Evolutionary conservation across 2,113 vertebrate species (phyloP).

Genomic region (Fukomys damarensis): DNA sequence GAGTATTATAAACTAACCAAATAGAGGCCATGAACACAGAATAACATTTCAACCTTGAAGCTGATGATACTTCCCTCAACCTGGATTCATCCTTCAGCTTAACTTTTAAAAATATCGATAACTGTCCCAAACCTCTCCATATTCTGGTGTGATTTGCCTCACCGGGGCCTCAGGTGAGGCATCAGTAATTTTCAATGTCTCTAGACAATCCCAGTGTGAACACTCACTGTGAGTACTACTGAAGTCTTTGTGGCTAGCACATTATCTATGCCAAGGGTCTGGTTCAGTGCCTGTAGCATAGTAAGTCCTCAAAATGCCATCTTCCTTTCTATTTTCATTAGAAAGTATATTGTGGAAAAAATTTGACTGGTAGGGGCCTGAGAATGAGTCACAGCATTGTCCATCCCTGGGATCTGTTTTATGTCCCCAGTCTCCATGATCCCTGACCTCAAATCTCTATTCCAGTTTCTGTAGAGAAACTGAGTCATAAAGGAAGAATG

Average conservation of each 20-base stretch:
- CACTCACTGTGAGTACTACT: background rate
- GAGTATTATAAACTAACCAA: background rate
- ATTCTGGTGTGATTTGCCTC: background rate
- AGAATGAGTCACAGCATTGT: background rate
- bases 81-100: background rate
- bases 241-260: background rate
- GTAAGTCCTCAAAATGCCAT: background rate
- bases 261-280: background rate
- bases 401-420: background rate
- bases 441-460: background rate
- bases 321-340: background rate
- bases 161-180: accelerated
- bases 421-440: background rate
- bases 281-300: background rate
- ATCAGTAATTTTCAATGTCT: background rate
- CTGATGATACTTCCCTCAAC: background rate
- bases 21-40: background rate
- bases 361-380: background rate
- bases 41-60: conserved; percentile 20
- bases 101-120: background rate
- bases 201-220: background rate
- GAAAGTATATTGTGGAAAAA: background rate
- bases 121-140: background rate
- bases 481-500: background rate
- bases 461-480: background rate